Percentiles rank a stretch among this genome's conserved stretches.
Evolutionary conservation across 2,797 vertebrate species (phyloP).

Genomic region (Chrosomus eos): DNA sequence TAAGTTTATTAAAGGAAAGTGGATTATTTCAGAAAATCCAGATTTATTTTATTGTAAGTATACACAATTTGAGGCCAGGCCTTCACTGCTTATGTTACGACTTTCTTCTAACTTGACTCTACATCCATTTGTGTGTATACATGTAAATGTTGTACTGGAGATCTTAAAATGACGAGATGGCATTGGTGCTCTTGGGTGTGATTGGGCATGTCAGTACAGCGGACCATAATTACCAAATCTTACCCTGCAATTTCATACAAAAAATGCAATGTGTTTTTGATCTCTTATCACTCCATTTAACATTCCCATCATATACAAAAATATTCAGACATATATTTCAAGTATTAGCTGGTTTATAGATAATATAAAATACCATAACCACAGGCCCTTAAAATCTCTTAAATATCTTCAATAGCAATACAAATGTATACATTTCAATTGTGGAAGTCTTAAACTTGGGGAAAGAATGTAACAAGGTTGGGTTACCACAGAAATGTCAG

Average conservation of each 20-base stretch:
- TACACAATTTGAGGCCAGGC: too few species aligned
- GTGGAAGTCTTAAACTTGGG: neutral
- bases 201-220: conserved; percentile 38
- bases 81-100: neutral
- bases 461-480: neutral
- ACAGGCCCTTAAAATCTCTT: neutral
- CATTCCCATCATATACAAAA: too few species aligned
- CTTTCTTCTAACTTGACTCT: neutral
- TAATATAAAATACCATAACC: neutral
- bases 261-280: neutral
- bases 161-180: neutral
- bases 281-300: neutral
- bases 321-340: neutral
- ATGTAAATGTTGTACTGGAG: neutral
- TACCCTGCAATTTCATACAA: neutral
- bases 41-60: neutral
- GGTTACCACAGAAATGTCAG: neutral
- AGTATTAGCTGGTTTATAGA: neutral
- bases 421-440: neutral
- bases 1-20: neutral
- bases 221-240: neutral
- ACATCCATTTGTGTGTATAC: neutral
- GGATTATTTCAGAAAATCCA: neutral
- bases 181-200: conserved; percentile 40
- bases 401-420: neutral